A percentile compares a stretch with the other conserved stretches of the same genome.
These are phyloP conservation scores for Cavia porcellus DNA, from an alignment of 2,113 vertebrate genomes.

Conservation along the genomic window DNA sequence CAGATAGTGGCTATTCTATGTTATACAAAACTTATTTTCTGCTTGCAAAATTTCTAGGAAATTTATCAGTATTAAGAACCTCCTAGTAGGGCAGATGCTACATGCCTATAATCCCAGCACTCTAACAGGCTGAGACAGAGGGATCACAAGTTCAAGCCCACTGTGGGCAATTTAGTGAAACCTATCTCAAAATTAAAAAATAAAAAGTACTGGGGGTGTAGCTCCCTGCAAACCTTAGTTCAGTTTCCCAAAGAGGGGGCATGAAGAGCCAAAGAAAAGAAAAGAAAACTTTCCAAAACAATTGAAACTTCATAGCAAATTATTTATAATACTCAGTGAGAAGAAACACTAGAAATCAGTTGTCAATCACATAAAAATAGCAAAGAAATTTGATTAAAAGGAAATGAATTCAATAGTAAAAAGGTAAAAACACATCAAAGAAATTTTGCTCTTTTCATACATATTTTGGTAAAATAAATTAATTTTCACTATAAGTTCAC, in stretches of 20 bases:
- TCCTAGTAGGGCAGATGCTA: neutral
- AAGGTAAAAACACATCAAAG: neutral
- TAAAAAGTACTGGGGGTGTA: neutral
- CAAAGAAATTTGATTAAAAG: neutral
- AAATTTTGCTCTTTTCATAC: neutral
- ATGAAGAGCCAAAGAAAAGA: neutral
- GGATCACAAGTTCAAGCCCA: neutral
- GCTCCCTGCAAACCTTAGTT: neutral
- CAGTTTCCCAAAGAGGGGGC: neutral
- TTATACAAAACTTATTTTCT: neutral
- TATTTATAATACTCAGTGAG: constrained; percentile 11
- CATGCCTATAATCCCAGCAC: neutral
- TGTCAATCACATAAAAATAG: constrained; percentile 19
- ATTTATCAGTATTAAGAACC: constrained; percentile 26
- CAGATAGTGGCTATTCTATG: neutral
- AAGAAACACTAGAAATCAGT: constrained; percentile 3
- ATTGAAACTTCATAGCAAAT: neutral
- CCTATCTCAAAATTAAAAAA: neutral
- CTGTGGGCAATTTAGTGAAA: neutral
- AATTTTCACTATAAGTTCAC: constrained; percentile 37
- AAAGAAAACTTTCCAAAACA: neutral
- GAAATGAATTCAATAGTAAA: neutral
- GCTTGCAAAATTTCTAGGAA: neutral
- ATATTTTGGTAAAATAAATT: neutral
- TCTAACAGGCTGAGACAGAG: neutral